phyloP scores from a whole-genome alignment of 1,140 invertebrate species.

The Leptinotarsa defecta region DNA sequence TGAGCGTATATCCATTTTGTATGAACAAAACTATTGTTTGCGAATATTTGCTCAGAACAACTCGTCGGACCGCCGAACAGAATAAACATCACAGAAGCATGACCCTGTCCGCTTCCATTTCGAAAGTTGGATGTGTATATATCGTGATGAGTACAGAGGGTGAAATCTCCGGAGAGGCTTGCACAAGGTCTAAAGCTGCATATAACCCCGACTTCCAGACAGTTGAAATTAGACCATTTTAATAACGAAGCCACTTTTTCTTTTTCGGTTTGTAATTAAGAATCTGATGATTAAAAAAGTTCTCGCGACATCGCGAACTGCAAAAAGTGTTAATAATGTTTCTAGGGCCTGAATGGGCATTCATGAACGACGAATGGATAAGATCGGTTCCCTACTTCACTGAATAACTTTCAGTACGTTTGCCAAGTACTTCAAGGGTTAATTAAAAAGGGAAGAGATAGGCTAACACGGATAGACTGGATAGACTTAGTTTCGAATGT shows the following conservation, averaged over 20 bases:
- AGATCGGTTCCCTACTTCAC: not conserved
- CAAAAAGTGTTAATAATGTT: constrained; percentile 19
- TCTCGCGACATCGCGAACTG: constrained; percentile 15
- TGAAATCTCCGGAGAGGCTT: not conserved
- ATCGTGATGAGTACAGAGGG: not conserved
- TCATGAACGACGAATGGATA: not conserved
- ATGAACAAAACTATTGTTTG: not conserved
- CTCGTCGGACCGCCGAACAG: not conserved
- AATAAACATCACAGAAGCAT: constrained; percentile 7
- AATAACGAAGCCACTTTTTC: constrained; percentile 25
- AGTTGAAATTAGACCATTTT: constrained; percentile 26
- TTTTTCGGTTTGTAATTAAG: constrained; percentile 24
- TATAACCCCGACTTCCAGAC: constrained; percentile 8
- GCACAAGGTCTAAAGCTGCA: not conserved
- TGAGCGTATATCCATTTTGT: not conserved
- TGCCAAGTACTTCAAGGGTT: not conserved
- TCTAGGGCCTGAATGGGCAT: constrained; percentile 4
- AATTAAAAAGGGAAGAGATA: too few relatives aligned
- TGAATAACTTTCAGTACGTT: not conserved
- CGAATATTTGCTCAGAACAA: constrained; percentile 11
- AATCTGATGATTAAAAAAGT: constrained; percentile 29
- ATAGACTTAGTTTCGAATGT: too few relatives aligned
- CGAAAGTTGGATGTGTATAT: constrained; percentile 4
- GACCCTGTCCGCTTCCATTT: constrained; percentile 3
- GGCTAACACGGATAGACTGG: too few relatives aligned